Conservation (phyloP, 92 coral and sea anemone genomes). For the Epizoanthus stellaris region DNA sequence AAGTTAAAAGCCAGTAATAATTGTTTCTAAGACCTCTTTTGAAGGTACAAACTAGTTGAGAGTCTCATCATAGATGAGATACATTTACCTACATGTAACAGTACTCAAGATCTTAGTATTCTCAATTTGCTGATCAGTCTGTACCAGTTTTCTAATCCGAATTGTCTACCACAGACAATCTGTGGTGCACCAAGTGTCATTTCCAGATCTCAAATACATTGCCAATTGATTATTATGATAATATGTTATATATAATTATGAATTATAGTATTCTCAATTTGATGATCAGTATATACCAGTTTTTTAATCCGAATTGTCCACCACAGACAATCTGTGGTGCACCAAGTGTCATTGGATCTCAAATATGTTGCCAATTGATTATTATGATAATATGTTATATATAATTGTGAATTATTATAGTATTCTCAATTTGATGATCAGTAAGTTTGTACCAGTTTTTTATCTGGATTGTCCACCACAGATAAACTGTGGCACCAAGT, state of each 20-base stretch:
- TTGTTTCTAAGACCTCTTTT: too few species aligned
- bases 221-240: too few species aligned
- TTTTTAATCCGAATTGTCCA: not conserved
- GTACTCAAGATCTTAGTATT: too few species aligned
- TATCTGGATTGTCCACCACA: conserved; percentile 20
- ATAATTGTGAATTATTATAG: not conserved
- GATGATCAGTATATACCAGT: not conserved
- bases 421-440: not conserved
- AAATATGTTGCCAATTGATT: not conserved
- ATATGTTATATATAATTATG: too few species aligned
- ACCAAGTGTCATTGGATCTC: conserved; percentile 88
- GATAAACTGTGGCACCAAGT: conserved; percentile 92
- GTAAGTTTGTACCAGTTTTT: too few species aligned
- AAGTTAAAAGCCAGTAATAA: too few species aligned
- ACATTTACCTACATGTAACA: too few species aligned
- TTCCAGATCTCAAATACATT: conserved; percentile 76
- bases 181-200: conserved; percentile 82
- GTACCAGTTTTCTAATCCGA: not conserved
- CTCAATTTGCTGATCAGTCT: not conserved
- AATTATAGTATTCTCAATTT: not conserved
- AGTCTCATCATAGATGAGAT: too few species aligned
- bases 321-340: conserved; percentile 87
- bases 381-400: not conserved
- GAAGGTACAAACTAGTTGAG: too few species aligned
- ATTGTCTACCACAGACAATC: conserved; percentile 72